Percentiles rank a stretch among this genome's conserved stretches.
Conservation (phyloP, 2,888 invertebrate species). For the Dynastes tityus region DNA sequence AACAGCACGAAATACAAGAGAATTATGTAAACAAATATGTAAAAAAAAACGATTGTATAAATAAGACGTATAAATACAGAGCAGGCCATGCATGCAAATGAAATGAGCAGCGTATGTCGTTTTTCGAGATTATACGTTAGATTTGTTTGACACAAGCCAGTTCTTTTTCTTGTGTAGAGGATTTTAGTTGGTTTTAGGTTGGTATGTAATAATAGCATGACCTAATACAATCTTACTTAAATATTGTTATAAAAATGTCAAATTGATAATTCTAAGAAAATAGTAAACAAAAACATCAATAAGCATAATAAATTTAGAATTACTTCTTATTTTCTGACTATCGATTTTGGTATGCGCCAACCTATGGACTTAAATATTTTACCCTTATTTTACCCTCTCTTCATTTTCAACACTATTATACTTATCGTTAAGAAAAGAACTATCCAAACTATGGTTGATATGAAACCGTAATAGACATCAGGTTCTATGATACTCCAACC, state of each 20-base stretch:
- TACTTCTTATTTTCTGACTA: constrained; percentile 24
- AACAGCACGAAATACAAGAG: constrained; percentile 3
- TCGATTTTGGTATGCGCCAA: constrained; percentile 5
- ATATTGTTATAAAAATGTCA: not conserved
- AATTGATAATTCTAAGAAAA: constrained; percentile 8
- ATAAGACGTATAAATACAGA: constrained; percentile 16
- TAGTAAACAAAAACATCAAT: not conserved
- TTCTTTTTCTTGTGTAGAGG: too few species aligned
- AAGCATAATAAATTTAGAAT: constrained; percentile 7
- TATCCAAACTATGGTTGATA: constrained; percentile 91
- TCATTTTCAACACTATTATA: constrained; percentile 85
- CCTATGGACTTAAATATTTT: not conserved
- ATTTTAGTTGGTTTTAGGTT: not conserved
- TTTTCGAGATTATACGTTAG: too few species aligned
- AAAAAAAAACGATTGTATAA: constrained; percentile 17
- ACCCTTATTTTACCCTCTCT: constrained; percentile 77
- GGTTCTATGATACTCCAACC: constrained; percentile 89
- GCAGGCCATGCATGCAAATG: constrained; percentile 1
- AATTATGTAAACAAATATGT: not conserved
- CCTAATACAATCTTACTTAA: not conserved
- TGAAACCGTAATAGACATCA: constrained; percentile 90
- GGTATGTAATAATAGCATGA: not conserved
- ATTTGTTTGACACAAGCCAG: too few species aligned
- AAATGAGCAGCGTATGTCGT: not conserved
- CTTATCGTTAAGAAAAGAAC: constrained; percentile 86